phyloP scores from a whole-genome alignment of 2,888 invertebrate species.

The Callosobruchus maculatus region DNA sequence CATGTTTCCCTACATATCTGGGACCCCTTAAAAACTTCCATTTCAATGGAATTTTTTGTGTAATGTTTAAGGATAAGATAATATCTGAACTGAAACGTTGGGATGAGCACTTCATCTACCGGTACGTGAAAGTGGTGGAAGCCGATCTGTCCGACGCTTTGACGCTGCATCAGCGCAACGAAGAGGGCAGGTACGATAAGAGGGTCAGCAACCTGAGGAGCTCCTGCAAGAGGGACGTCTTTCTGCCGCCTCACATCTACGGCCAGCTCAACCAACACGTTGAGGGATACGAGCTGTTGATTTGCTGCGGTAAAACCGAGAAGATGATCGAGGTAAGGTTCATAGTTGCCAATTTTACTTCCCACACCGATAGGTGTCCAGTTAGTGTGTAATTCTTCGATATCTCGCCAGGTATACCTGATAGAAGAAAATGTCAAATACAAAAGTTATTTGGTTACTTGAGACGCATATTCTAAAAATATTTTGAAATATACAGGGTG shows the following conservation, averaged over 20 bases:
- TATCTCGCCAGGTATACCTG: too few relatives aligned
- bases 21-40: too few relatives aligned
- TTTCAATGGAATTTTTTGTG: too few relatives aligned
- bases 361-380: too few relatives aligned
- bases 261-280: conserved; percentile 76
- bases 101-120: conserved; percentile 70
- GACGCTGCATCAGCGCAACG: conserved; percentile 77
- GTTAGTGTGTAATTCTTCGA: too few relatives aligned
- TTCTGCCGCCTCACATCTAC: conserved; percentile 75
- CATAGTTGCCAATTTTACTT: too few relatives aligned
- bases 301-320: conserved; percentile 50
- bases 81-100: conserved; percentile 75
- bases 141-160: conserved; percentile 83
- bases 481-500: too few relatives aligned
- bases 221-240: conserved; percentile 48
- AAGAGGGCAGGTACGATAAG: conserved; percentile 71
- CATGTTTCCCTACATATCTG: too few relatives aligned
- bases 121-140: conserved; percentile 88
- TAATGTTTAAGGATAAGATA: conserved; percentile 48
- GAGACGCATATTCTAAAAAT: too few relatives aligned
- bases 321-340: conserved; percentile 27
- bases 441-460: too few relatives aligned
- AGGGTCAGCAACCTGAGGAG: conserved; percentile 59
- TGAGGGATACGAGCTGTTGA: conserved; percentile 55
- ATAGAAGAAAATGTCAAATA: too few relatives aligned